Conservation (phyloP, 1,140 invertebrate genomes). For the Drosophila mojavensis region DNA sequence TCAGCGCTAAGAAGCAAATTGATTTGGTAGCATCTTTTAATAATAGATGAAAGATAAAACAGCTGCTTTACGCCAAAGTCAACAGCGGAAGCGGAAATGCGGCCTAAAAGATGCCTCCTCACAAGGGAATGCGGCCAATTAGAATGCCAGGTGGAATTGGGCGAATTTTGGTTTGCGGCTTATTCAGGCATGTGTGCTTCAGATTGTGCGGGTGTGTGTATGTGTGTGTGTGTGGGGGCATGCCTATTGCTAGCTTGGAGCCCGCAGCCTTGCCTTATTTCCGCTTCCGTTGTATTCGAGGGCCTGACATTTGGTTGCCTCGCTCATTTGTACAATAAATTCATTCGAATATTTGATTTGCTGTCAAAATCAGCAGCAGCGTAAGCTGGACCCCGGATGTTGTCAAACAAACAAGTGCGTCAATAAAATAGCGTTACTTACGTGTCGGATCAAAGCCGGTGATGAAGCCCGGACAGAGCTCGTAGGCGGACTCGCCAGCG, state of each 20-base stretch:
- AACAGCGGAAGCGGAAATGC: constrained; percentile 1
- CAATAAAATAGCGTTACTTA: constrained; percentile 73
- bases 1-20: constrained; percentile 34
- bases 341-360: constrained; percentile 5
- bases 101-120: constrained; percentile 1
- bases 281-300: constrained; percentile 38
- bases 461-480: constrained; percentile 91
- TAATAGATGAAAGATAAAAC: constrained; percentile 1
- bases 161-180: constrained; percentile 38
- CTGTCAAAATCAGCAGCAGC: constrained; percentile 29
- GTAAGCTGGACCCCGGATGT: constrained; percentile 10
- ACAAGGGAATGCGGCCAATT: constrained; percentile 45
- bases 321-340: constrained; percentile 24
- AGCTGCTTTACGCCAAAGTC: constrained; percentile 6
- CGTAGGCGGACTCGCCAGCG: constrained; percentile 89
- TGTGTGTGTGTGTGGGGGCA: constrained; percentile 8
- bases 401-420: constrained; percentile 34
- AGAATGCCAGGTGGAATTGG: constrained; percentile 14
- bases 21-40: constrained; percentile 25
- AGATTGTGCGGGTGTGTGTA: background rate
- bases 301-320: constrained; percentile 32
- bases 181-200: constrained; percentile 19
- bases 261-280: constrained; percentile 10
- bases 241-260: background rate
- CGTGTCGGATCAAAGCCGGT: constrained; percentile 89